Conservation (phyloP, 1,140 invertebrate species). For the Diprion similis region DNA sequence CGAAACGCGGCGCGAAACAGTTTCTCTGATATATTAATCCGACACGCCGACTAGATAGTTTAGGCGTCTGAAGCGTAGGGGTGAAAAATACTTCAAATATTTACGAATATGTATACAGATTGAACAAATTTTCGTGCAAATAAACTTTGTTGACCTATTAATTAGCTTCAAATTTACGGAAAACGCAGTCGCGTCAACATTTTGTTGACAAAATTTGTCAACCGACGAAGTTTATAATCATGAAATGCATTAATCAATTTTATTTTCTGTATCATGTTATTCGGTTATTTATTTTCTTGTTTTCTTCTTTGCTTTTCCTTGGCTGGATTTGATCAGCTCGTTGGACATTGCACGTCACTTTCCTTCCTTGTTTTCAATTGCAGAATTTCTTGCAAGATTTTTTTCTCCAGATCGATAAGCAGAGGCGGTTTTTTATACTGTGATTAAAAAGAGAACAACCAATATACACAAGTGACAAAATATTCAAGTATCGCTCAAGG, state of each 20-base stretch:
- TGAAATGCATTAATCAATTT: too few species aligned
- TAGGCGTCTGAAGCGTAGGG: too few species aligned
- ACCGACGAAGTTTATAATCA: too few species aligned
- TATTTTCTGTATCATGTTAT: too few species aligned
- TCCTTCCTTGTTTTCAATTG: conserved; percentile 63
- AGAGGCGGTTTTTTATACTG: conserved; percentile 78
- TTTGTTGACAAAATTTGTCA: not conserved
- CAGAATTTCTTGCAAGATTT: conserved; percentile 62
- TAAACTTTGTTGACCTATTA: not conserved
- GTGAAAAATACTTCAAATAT: too few species aligned
- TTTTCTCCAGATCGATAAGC: conserved; percentile 73
- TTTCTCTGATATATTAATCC: too few species aligned
- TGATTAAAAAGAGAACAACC: conserved; percentile 48
- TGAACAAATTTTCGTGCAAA: too few species aligned
- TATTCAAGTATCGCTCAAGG: conserved; percentile 16
- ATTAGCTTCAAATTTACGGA: conserved; percentile 8
- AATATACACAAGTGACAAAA: conserved; percentile 16
- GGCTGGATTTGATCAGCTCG: conserved; percentile 48
- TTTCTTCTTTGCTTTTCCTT: not conserved
- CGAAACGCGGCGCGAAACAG: too few species aligned
- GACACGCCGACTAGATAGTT: too few species aligned
- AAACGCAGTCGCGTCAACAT: conserved; percentile 8
- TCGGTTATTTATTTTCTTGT: not conserved
- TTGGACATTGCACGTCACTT: conserved; percentile 61
- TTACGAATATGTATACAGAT: too few species aligned